Evolutionary conservation across 2,113 vertebrate genomes (phyloP).

Genomic region (Petromus typicus): DNA sequence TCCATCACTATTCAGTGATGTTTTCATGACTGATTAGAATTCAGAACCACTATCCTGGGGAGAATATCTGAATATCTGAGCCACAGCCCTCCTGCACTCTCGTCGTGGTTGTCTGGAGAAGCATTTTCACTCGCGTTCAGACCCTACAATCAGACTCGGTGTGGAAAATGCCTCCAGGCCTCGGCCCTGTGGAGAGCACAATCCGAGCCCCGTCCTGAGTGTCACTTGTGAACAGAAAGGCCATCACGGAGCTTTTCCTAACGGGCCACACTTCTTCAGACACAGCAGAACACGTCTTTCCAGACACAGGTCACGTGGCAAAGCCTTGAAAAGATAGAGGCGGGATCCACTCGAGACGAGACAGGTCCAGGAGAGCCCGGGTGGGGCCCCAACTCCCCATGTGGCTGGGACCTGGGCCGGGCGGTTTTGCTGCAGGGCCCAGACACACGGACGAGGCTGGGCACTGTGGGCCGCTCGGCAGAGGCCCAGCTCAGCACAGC

Average conservation of each 20-base stretch:
- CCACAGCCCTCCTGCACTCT: not conserved
- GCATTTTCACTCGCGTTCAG: not conserved
- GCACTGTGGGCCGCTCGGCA: no score
- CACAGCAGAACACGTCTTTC: not conserved
- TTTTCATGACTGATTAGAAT: not conserved
- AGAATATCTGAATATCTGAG: not conserved
- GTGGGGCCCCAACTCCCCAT: not conserved
- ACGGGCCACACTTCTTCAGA: not conserved
- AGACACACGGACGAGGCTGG: no score
- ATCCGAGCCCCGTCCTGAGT: not conserved
- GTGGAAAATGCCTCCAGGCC: not conserved
- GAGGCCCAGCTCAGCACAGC: not conserved
- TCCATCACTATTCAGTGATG: not conserved
- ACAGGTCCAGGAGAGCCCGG: accelerated
- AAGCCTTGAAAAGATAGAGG: accelerated
- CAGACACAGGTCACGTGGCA: not conserved
- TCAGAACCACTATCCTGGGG: not conserved
- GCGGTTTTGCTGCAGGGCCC: not conserved
- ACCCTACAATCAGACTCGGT: not conserved
- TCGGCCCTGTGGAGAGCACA: not conserved
- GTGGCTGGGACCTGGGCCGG: not conserved
- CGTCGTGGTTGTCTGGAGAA: not conserved
- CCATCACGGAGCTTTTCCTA: not conserved
- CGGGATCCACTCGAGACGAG: not conserved
- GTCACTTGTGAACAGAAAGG: not conserved